Conservation (phyloP, 2,797 vertebrate genomes). For the Phoebastria nigripes region DNA sequence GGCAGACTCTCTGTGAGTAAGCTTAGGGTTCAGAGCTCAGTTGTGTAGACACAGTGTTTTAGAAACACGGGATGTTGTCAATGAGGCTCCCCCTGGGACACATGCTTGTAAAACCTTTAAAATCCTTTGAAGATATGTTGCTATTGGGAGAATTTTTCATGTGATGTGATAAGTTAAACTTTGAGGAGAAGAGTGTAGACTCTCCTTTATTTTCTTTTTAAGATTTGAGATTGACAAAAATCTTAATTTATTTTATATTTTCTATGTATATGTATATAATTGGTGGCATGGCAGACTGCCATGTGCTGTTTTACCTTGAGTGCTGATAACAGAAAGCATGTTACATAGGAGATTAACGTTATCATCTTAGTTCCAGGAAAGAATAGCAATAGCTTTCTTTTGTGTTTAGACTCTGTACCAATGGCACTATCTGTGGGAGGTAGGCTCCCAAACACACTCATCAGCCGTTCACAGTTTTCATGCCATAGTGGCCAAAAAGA, state of each 20-base stretch:
- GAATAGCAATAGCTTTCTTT: not conserved
- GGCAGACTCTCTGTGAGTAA: not conserved
- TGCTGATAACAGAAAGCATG: not conserved
- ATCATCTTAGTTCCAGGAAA: slow-evolving; percentile 11
- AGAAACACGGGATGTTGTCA: not conserved
- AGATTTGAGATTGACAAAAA: slow-evolving; percentile 34
- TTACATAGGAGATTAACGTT: slow-evolving; percentile 26
- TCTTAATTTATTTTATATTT: slow-evolving; percentile 26
- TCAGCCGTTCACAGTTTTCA: not conserved
- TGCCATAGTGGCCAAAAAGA: not conserved
- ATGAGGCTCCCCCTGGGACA: not conserved
- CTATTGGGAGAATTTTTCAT: slow-evolving; percentile 4
- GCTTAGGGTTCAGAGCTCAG: not conserved
- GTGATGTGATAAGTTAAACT: slow-evolving; percentile 26
- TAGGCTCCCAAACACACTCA: not conserved
- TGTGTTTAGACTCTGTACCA: not conserved
- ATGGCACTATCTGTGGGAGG: not conserved
- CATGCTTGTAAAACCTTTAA: slow-evolving; percentile 19
- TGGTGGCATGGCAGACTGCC: not conserved
- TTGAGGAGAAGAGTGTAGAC: not conserved
- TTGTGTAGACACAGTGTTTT: not conserved
- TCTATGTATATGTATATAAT: not conserved
- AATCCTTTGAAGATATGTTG: slow-evolving; percentile 30
- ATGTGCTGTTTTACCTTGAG: not conserved
- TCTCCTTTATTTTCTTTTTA: slow-evolving; percentile 40